A percentile compares a stretch with the other conserved stretches of the same genome.
Conservation (phyloP, 2,113 vertebrate species). For the Poeciliopsis prolifica region DNA sequence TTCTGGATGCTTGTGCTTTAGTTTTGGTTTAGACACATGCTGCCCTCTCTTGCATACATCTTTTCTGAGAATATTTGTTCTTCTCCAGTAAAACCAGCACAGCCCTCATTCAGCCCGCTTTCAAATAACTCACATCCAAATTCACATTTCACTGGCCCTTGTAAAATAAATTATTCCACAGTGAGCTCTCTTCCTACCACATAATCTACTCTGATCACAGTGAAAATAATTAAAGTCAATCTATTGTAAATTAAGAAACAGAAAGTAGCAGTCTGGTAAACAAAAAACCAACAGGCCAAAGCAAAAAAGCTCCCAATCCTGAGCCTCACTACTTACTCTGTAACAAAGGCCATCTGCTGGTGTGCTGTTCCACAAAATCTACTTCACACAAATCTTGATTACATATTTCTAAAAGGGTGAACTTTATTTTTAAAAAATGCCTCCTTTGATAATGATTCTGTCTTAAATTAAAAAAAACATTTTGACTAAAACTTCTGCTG, state of each 20-base stretch:
- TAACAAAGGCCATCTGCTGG: slow-evolving; percentile 37
- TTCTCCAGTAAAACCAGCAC: too few relatives aligned
- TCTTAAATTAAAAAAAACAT: too few relatives aligned
- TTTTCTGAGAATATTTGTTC: too few relatives aligned
- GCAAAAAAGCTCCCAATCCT: slow-evolving; percentile 16
- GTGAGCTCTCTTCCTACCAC: background rate
- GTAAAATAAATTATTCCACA: background rate
- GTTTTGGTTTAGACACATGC: too few relatives aligned
- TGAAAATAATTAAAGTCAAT: slow-evolving; percentile 6
- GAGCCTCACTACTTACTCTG: slow-evolving; percentile 8
- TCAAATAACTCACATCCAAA: too few relatives aligned
- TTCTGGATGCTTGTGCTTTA: too few relatives aligned
- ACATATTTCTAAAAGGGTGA: background rate
- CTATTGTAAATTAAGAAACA: background rate
- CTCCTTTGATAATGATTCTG: too few relatives aligned
- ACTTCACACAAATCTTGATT: background rate
- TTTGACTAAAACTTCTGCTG: background rate
- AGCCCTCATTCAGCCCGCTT: too few relatives aligned
- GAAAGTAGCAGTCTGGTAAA: slow-evolving; percentile 26
- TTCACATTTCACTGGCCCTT: too few relatives aligned
- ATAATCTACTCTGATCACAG: background rate
- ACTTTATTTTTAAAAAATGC: background rate
- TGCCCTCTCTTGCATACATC: too few relatives aligned
- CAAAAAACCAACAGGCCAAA: slow-evolving; percentile 4
- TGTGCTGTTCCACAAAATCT: background rate